Evolutionary conservation across 2,113 vertebrate species (phyloP), one percentile per base, ranked within the genome.

Genomic region (Okapia johnstoni): DNA sequence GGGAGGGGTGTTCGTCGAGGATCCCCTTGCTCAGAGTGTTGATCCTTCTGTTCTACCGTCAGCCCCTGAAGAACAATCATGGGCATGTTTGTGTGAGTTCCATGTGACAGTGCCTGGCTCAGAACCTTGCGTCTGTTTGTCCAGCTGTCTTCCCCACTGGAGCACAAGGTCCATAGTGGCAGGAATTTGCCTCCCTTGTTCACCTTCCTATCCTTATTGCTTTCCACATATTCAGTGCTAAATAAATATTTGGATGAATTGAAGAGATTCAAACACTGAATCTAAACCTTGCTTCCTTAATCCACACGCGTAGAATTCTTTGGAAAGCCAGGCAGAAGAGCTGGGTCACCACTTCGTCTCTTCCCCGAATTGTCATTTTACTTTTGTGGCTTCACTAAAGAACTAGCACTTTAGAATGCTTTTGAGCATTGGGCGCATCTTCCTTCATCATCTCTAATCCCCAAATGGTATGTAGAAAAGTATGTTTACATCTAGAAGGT

Each of bases 351-450:
- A 26, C 48, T 76, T 81, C 88, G 60, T 88, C 25, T 91, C 70
- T 92, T 36, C 12, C 80, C 28, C 80, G 58, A 6, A 8, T 13
- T 60, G n/a, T 46, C 28, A 7, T 33, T 57, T 43, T 50, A 7
- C 80, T 90, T 96, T 66, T 94, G 85, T 90, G 90, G 80, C 55
- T 60, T 94, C 46, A n/a, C 50, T 80, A 50, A 73, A 93, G 60
- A 93, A 36, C 81, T 57, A 0, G 25, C 46, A 17, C 28, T 63
- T 57, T 19, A 33, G 11, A 19, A 9, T 79, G 77, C 66, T 95
- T 55, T 58, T 16, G 26, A 52, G 12, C 30, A 10, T 26, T 76
- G 83, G 16, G 55, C 12, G 3, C 33, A 50, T n/a, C 85, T 85
- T 79, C 46, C 54, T 83, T 86, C 36, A 70, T 95, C 77, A 54